Evolutionary conservation across 2,888 invertebrate species (phyloP).

Genomic region (Enchytraeus crypticus): DNA sequence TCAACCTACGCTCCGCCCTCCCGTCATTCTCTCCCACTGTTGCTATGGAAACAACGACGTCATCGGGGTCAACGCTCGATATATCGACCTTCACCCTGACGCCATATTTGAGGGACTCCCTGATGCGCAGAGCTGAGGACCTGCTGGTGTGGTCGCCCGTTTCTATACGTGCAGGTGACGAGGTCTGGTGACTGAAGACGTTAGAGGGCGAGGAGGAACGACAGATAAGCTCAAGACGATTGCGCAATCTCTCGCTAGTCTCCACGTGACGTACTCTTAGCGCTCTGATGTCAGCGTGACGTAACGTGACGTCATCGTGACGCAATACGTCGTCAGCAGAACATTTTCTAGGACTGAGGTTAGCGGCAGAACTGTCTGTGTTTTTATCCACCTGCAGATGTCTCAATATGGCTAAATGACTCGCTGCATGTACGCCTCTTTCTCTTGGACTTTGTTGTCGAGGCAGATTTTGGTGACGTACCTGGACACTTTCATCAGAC

Average conservation of each 20-base stretch:
- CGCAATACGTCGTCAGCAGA: too few species aligned
- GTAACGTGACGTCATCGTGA: too few species aligned
- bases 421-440: too few species aligned
- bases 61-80: not conserved
- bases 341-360: too few species aligned
- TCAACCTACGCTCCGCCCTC: not conserved
- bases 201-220: not conserved
- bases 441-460: too few species aligned
- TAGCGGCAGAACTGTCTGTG: too few species aligned
- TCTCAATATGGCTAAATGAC: too few species aligned
- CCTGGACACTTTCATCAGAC: too few species aligned
- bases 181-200: not conserved
- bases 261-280: constrained; percentile 4
- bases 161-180: not conserved
- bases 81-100: not conserved
- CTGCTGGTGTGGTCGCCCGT: not conserved
- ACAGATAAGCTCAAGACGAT: constrained; percentile 3
- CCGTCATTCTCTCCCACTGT: too few species aligned
- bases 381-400: too few species aligned
- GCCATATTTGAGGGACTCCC: constrained; percentile 2
- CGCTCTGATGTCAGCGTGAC: too few species aligned
- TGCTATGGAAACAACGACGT: not conserved
- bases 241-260: not conserved
- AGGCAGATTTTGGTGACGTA: too few species aligned
- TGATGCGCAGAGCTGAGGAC: not conserved